Base-by-base conservation (phyloP, 2,888 invertebrate genomes). In the Pediacus dermestoides region DNA sequence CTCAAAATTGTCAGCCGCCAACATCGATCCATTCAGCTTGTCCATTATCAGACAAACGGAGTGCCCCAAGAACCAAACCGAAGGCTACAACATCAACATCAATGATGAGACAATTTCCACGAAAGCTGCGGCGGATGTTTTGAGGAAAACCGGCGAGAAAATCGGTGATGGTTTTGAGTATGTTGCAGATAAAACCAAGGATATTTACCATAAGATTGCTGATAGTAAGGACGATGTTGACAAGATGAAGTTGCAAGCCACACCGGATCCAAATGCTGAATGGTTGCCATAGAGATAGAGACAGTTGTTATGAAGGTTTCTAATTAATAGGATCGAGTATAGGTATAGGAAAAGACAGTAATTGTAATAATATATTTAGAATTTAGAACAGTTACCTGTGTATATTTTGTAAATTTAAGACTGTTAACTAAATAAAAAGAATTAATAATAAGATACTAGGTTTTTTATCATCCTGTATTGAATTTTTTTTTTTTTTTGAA, bases 11-110 rank as follows among this genome's bases (percentile, higher is more conserved):
- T 66, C 76, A 0, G 69, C 71, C 1, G 81, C 71, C 59, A 82
- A 83, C 28, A 79, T 88, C n/a, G 82, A 86, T 64, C 86, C 87
- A 0, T 85, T 74, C 66, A 84, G 85, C 55, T 67, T 89, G 46
- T 85, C 84, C 44, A 79, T 85, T 49, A 80, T 88, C 47, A 76
- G 78, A 3, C 89, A 88, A 63, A 74, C 58, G 13, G 77, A 78
- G 9, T 89, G 89, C 63, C 82, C 85, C 1, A 78, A 77, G 44
- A 72, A 75, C 55, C 72, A 77, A 45, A 74, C 74, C 3, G 68
- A 73, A 9, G 74, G 77, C 1, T 77, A 78, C 0, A 78, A 81
- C 62, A 82, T 88, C 46, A 79, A 83, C 64, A 82, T 88, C 39
- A 80, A 86, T 53, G 82, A 82, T 0, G 76, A 83, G 11, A 88